Conservation (phyloP, 2,797 vertebrate species). For the Falco berigora region DNA sequence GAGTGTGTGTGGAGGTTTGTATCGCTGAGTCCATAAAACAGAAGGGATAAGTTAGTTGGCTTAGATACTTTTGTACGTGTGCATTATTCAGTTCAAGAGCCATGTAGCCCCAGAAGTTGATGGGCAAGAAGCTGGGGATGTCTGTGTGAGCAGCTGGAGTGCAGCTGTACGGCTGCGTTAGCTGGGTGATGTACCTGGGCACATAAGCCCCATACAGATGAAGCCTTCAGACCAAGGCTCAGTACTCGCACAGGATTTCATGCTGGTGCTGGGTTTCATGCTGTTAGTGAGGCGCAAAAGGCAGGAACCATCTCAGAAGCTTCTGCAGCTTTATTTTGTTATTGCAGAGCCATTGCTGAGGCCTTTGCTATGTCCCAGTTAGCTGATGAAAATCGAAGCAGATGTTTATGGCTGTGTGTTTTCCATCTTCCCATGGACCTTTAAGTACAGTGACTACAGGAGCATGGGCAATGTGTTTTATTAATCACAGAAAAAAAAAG, state of each 20-base stretch:
- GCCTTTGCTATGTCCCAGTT: background rate
- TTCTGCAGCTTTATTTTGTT: background rate
- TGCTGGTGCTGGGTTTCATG: background rate
- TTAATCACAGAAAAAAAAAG: background rate
- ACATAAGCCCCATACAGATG: accelerated
- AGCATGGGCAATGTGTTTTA: background rate
- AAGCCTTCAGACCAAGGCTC: background rate
- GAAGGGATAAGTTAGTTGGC: background rate
- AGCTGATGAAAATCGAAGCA: background rate
- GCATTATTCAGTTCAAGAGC: background rate
- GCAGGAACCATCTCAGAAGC: background rate
- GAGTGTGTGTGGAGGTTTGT: background rate
- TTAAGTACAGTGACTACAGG: background rate
- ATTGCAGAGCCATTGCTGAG: background rate
- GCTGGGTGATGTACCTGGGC: background rate
- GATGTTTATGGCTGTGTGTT: background rate
- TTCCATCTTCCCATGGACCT: background rate
- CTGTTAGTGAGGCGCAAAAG: background rate
- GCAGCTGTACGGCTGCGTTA: accelerated
- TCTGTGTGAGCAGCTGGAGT: accelerated
- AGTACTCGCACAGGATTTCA: accelerated
- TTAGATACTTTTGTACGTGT: background rate
- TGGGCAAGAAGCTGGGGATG: background rate
- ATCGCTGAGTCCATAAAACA: background rate
- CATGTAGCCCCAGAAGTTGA: background rate